phyloP scores from a whole-genome alignment of 2,113 vertebrate species.

The Hippopotamus amphibius region DNA sequence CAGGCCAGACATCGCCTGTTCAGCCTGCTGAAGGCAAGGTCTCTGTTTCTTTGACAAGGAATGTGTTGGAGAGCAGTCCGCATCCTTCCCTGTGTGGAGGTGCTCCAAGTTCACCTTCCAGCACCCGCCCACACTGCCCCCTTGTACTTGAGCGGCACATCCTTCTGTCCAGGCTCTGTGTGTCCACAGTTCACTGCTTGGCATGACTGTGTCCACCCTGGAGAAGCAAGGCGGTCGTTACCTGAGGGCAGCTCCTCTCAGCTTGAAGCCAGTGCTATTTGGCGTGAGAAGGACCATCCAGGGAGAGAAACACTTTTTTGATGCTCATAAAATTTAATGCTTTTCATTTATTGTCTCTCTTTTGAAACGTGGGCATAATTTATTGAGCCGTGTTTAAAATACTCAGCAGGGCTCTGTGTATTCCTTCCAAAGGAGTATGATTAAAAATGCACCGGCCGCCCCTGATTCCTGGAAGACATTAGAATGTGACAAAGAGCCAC shows the following conservation, averaged over 20 bases:
- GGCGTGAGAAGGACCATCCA: neutral
- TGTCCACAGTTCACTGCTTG: neutral
- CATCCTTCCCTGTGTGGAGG: neutral
- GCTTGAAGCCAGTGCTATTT: neutral
- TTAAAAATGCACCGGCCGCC: constrained; percentile 56
- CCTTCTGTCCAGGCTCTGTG: neutral
- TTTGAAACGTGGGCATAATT: constrained; percentile 60
- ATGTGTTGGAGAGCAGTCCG: neutral
- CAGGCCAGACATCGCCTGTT: neutral
- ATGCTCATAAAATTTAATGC: constrained; percentile 74
- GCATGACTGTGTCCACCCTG: neutral
- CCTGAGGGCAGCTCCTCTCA: neutral
- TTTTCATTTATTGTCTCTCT: constrained; percentile 70
- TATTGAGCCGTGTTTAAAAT: constrained; percentile 60
- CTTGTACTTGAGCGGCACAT: rapidly evolving
- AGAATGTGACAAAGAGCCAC: constrained; percentile 48
- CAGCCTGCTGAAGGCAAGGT: neutral
- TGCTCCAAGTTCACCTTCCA: neutral
- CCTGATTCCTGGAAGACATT: constrained; percentile 33
- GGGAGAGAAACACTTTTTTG: constrained; percentile 49
- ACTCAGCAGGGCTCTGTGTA: constrained; percentile 58
- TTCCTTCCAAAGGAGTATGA: constrained; percentile 48
- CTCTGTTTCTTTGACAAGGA: neutral
- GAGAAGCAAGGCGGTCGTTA: neutral
- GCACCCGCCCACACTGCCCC: rapidly evolving